Evolutionary conservation across 2,888 invertebrate species (phyloP), one percentile per base, ranked within the genome.

Genomic region (Cephus spinipes): DNA sequence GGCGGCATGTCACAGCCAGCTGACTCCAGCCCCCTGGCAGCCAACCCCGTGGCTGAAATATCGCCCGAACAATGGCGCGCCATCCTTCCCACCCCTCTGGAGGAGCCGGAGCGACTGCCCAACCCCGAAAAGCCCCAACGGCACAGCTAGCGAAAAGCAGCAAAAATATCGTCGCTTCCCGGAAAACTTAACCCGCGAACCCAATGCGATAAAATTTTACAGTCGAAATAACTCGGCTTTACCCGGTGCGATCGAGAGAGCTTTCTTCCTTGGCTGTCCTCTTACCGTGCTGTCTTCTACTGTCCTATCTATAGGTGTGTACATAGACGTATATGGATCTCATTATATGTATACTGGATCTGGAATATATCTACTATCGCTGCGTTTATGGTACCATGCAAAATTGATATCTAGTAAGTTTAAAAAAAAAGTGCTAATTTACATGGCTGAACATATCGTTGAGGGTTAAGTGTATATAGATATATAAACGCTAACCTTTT

Each of bases 1-100:
- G 90, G 88, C 88, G 88, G 89, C 91, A 89, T 90, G 92, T 91
- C 92, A 91, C 88, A 89, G 86, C 89, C 92, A 92, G 91, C 91
- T 92, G 91, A 91, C 91, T 91, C 84, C 85, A 87, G 82, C 85
- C 87, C 86, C 83, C 84, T 82, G 84, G 83, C 87, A 85, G 82
- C 87, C 89, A 87, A 86, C 89, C 87, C 88, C 88, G 86, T 85
- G 80, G 85, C 87, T 91, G 89, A 91, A 91, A 91, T 91, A 91
- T 91, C 87, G 90, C 89, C 85, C 86, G 89, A 91, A 91, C 91
- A 91, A 91, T 91, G 90, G 90, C 89, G 90, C 83, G 76, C 87
- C 84, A 84, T 85, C 85, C 83, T 81, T 82, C 82, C 78, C 76
- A 79, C 76, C 77, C 75, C 75, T 73, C 79, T 34, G 71, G 71